Base-by-base conservation (phyloP, 2,113 vertebrate genomes). In the Phrynosoma platyrhinos region DNA sequence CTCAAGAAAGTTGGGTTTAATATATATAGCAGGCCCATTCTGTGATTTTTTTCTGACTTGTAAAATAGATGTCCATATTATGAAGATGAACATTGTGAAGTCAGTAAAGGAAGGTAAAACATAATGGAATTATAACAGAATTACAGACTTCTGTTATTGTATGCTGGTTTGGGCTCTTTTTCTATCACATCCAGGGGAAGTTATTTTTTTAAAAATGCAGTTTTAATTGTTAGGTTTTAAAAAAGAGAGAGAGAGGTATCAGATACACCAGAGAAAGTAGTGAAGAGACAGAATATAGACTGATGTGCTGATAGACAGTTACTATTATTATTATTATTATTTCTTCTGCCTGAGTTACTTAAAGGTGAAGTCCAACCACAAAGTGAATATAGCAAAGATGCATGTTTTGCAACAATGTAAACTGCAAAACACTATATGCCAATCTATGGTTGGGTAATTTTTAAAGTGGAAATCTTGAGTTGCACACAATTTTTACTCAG, bases 381-480 rank as follows among this genome's bases (percentile, higher is more conserved):
- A 66, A 27, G 18, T 47, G 14, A 64, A 77, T 77, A 47, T 20
- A 77, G 6, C 16, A 62, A 42, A 62, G 8, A 76, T 62, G 32
- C 1, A 58, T 4, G 58, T 58, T 85, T 68, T 14, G 23, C 40
- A 14, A 9, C 6, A 69, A 52, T 40, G 36, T 13, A 64, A 85
- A 77, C 18, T 10, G 14, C 32, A 36, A 36, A 36, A 36, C 36
- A 36, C 36, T 36, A 68, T 36, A 55, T 58, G 53, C 5, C 25
- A 6, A 9, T 74, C 7, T 84, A 58, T 18, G 9, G 21, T 25
- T 42, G 16, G 7, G 89, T 78, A 81, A 87, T 81, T 92, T 89
- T 93, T 88, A 91, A 87, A 82, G 79, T 86, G 42, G 93, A 79
- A 80, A 16, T 52, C 87, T 47, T 78, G 32, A 47, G 30, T 7